Evolutionary conservation across 1,140 invertebrate genomes (phyloP).

Genomic region (Stegodyphus dumicola): DNA sequence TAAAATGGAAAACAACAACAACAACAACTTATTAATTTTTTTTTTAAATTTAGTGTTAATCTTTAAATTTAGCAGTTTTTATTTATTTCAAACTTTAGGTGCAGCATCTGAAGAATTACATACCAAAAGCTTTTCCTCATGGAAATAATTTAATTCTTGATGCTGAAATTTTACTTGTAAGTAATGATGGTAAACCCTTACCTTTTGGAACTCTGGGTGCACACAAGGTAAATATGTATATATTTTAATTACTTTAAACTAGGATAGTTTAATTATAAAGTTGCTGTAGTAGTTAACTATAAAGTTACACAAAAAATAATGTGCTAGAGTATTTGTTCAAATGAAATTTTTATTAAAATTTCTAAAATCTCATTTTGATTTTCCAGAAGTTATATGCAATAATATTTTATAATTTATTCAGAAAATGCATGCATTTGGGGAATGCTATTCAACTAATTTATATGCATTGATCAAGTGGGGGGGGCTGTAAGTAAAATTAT

Average conservation of each 20-base stretch:
- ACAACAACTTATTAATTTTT: neutral
- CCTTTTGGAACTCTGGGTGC: constrained; percentile 92
- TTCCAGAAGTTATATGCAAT: no score
- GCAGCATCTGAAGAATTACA: constrained; percentile 83
- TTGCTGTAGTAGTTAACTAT: neutral
- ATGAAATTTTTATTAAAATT: no score
- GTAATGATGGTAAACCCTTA: constrained; percentile 86
- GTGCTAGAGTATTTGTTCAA: no score
- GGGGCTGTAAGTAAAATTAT: no score
- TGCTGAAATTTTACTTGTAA: constrained; percentile 91
- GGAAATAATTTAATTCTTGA: constrained; percentile 89
- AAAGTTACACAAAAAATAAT: no score
- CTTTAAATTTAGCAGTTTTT: neutral
- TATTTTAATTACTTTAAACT: no score
- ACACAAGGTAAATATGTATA: constrained; percentile 77
- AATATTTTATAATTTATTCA: no score
- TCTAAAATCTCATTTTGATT: no score
- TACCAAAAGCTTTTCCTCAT: constrained; percentile 88
- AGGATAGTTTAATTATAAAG: neutral
- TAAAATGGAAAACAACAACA: no score
- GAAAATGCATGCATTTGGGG: no score
- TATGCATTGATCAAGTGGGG: no score
- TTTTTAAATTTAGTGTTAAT: neutral
- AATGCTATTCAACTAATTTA: no score
- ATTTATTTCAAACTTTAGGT: constrained; percentile 69